phyloP scores from a whole-genome alignment of 1,140 invertebrate genomes.

The Caenorhabditis remanei region DNA sequence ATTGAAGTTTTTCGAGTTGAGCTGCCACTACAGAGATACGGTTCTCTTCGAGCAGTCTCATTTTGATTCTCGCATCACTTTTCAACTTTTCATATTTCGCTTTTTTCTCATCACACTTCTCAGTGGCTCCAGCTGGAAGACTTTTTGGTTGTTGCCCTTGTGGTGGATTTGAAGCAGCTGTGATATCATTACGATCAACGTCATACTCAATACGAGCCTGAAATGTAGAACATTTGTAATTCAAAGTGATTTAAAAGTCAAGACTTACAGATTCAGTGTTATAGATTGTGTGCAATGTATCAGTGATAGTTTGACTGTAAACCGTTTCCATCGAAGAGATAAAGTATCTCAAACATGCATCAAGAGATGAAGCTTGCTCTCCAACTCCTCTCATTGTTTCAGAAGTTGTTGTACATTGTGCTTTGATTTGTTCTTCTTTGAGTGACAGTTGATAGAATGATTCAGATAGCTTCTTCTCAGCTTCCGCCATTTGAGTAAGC shows the following conservation, averaged over 20 bases:
- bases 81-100: conserved; percentile 61
- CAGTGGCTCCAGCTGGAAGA: conserved; percentile 3
- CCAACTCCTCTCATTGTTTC: conserved; percentile 55
- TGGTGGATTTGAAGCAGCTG: not conserved
- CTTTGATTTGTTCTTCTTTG: conserved; percentile 59
- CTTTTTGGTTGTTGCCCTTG: not conserved
- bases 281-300: conserved; percentile 63
- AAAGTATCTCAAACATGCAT: conserved; percentile 60
- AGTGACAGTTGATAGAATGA: conserved; percentile 57
- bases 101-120: conserved; percentile 42
- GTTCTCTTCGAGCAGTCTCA: conserved; percentile 63
- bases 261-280: conserved; percentile 48
- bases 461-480: conserved; percentile 58
- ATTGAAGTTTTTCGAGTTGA: conserved; percentile 62
- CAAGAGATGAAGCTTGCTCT: conserved; percentile 31
- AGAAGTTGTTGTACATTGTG: conserved; percentile 47
- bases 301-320: conserved; percentile 60
- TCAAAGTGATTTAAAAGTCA: not conserved
- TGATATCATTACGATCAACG: conserved; percentile 57
- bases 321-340: conserved; percentile 62
- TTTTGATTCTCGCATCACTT: conserved; percentile 56
- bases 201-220: conserved; percentile 63
- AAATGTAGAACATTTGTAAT: not conserved
- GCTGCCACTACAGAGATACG: conserved; percentile 54
- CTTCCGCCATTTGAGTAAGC: conserved; percentile 49